phyloP scores from a whole-genome alignment of 2,888 invertebrate genomes.

The Podabrus alpinus region DNA sequence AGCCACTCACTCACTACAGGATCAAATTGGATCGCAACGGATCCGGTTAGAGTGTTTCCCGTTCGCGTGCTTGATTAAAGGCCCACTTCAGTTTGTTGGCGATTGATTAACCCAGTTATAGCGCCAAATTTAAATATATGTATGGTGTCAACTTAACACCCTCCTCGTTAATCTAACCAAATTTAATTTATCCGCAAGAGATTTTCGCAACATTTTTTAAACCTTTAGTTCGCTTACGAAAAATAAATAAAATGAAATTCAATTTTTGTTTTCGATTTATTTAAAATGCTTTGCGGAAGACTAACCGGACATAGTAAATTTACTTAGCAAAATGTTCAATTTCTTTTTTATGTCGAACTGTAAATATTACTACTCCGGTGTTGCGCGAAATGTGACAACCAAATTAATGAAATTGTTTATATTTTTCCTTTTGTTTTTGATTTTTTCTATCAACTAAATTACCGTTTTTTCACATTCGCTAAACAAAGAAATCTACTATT shows the following conservation, averaged over 20 bases:
- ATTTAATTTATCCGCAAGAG: background rate
- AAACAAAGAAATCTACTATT: too few relatives aligned
- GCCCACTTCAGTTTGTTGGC: slow-evolving; percentile 15
- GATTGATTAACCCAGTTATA: slow-evolving; percentile 30
- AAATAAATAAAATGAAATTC: background rate
- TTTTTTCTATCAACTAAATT: too few relatives aligned
- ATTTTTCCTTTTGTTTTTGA: too few relatives aligned
- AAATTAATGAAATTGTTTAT: too few relatives aligned
- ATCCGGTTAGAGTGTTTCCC: slow-evolving; percentile 33
- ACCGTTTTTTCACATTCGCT: too few relatives aligned
- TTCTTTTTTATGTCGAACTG: background rate
- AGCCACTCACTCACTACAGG: slow-evolving; percentile 29
- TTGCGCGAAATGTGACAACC: too few relatives aligned
- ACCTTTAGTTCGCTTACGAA: background rate
- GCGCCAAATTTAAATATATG: background rate
- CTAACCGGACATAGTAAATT: background rate
- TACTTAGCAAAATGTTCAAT: too few relatives aligned
- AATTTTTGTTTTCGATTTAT: background rate
- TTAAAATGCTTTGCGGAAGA: background rate
- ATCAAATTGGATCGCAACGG: slow-evolving; percentile 30
- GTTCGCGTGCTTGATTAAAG: slow-evolving; percentile 30
- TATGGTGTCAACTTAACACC: background rate
- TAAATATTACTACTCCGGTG: background rate
- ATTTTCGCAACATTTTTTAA: background rate
- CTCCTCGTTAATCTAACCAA: background rate